Evolutionary conservation across 2,888 invertebrate species (phyloP).

Genomic region (Tenthredo distinguenda): DNA sequence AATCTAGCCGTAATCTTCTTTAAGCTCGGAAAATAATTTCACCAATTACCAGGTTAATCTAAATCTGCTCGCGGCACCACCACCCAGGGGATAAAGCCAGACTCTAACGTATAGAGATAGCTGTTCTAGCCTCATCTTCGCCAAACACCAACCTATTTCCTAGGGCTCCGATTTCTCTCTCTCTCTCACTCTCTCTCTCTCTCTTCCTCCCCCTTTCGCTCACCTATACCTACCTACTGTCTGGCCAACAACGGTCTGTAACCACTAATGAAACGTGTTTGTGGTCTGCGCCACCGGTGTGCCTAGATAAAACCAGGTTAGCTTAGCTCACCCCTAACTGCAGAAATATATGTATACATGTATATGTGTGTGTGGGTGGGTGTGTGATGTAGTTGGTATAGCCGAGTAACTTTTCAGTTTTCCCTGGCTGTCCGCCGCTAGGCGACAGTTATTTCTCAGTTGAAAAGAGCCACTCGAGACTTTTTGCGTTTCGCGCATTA

Average conservation of each 20-base stretch:
- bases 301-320: slow-evolving; percentile 46
- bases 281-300: slow-evolving; percentile 37
- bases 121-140: slow-evolving; percentile 47
- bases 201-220: background rate
- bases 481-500: background rate
- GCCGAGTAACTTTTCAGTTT: background rate
- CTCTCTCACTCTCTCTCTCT: background rate
- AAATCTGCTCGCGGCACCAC: slow-evolving; percentile 39
- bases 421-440: background rate
- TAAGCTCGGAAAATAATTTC: slow-evolving; percentile 47
- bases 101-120: slow-evolving; percentile 1
- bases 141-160: slow-evolving; percentile 47
- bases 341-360: slow-evolving; percentile 21
- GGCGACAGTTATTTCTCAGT: background rate
- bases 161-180: slow-evolving; percentile 1
- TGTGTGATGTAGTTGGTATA: background rate
- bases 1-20: slow-evolving; percentile 47
- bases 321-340: slow-evolving; percentile 22
- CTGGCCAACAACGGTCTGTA: slow-evolving; percentile 57
- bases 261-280: slow-evolving; percentile 63
- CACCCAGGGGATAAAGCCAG: slow-evolving; percentile 46
- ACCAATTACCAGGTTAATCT: slow-evolving; percentile 52
- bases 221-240: slow-evolving; percentile 15
- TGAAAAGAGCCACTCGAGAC: slow-evolving; percentile 1
- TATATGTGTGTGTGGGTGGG: background rate